A percentile compares a stretch with the other conserved stretches of the same genome.
phyloP scores from a whole-genome alignment of 2,888 invertebrate species.

The Lasius fuliginosus region DNA sequence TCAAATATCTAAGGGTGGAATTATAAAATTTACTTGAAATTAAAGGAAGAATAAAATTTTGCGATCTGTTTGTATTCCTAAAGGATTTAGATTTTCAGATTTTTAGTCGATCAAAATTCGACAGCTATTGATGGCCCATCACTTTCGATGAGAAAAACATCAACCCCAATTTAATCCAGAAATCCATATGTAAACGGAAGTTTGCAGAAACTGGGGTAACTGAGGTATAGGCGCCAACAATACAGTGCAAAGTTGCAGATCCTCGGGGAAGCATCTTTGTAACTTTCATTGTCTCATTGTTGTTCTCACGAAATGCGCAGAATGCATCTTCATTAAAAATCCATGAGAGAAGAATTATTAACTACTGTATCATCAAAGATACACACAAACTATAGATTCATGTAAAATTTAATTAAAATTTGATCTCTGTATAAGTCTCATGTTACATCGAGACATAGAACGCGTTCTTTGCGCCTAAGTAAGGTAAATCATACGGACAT shows the following conservation, averaged over 20 bases:
- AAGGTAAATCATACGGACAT: not conserved
- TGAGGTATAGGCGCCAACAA: constrained; percentile 6
- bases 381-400: not conserved
- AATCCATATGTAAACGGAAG: not conserved
- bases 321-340: constrained; percentile 12
- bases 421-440: not conserved
- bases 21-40: not conserved
- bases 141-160: constrained; percentile 21
- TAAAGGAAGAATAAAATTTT: not conserved
- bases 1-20: not conserved
- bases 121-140: constrained; percentile 4
- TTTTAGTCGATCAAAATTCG: constrained; percentile 25
- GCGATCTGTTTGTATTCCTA: not conserved
- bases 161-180: constrained; percentile 11
- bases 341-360: not conserved
- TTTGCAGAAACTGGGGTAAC: constrained; percentile 26
- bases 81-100: not conserved
- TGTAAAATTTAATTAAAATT: not conserved
- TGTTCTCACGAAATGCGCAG: not conserved
- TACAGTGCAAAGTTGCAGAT: constrained; percentile 19
- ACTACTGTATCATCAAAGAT: not conserved
- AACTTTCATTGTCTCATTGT: not conserved
- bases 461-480: not conserved
- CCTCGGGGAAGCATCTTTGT: constrained; percentile 21
- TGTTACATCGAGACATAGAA: not conserved